phyloP scores from a whole-genome alignment of 2,797 vertebrate species.

The Philypnodon macrostomus region DNA sequence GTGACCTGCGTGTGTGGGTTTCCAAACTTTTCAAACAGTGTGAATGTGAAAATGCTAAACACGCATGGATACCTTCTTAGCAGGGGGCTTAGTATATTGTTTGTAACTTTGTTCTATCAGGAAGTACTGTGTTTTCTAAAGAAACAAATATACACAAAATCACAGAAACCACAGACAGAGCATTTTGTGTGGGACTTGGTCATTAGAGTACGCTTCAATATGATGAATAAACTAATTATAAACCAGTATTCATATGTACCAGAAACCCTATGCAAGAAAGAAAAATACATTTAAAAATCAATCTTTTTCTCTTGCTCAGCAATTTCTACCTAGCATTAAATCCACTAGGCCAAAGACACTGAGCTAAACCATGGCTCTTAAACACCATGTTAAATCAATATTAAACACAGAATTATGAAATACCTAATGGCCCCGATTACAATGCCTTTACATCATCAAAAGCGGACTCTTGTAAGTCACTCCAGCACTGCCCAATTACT shows the following conservation, averaged over 20 bases:
- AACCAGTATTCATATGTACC: too few species aligned
- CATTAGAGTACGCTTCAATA: background rate
- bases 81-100: conserved; percentile 6
- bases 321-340: too few species aligned
- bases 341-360: too few species aligned
- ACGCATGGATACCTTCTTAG: background rate
- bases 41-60: conserved; percentile 4
- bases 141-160: conserved; percentile 1
- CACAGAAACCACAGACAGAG: background rate
- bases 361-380: too few species aligned
- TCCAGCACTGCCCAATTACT: conserved; percentile 33
- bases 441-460: conserved; percentile 8
- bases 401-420: too few species aligned
- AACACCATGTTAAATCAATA: too few species aligned
- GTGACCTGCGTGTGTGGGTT: conserved; percentile 23
- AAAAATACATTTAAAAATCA: background rate
- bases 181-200: background rate
- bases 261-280: background rate
- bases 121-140: background rate
- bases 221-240: conserved; percentile 3
- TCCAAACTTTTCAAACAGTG: conserved; percentile 26
- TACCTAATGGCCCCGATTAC: too few species aligned
- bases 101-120: conserved; percentile 11
- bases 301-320: too few species aligned
- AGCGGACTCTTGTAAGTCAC: conserved; percentile 25